phyloP scores from a whole-genome alignment of 2,797 vertebrate species.

The Notolepis coatsorum region DNA sequence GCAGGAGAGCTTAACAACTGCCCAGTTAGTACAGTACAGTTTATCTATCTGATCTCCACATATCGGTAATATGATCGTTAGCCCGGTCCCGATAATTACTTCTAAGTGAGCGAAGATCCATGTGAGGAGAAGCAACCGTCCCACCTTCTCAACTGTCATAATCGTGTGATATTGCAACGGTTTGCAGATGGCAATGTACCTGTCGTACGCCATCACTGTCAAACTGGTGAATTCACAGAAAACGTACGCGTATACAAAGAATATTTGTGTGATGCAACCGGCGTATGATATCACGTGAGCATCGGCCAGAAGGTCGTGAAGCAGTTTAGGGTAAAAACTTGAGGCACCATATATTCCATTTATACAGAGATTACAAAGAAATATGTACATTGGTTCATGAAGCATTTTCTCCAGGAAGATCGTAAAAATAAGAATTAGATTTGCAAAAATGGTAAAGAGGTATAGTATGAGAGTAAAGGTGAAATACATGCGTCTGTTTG shows the following conservation, averaged over 20 bases:
- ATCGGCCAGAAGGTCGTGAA: slow-evolving; percentile 59
- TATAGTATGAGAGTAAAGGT: slow-evolving; percentile 56
- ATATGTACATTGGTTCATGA: slow-evolving; percentile 71
- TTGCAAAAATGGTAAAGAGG: slow-evolving; percentile 63
- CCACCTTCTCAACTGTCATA: slow-evolving; percentile 54
- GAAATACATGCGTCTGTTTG: slow-evolving; percentile 57
- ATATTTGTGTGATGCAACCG: slow-evolving; percentile 65
- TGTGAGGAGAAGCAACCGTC: slow-evolving; percentile 57
- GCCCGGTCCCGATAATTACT: fast-evolving
- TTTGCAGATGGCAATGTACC: slow-evolving; percentile 72
- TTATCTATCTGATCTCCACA: slow-evolving; percentile 56
- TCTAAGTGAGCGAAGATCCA: slow-evolving; percentile 63
- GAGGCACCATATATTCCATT: slow-evolving; percentile 63
- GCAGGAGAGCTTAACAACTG: slow-evolving; percentile 74
- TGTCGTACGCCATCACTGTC: slow-evolving; percentile 74
- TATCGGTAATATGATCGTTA: slow-evolving; percentile 54
- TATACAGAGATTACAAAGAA: slow-evolving; percentile 68
- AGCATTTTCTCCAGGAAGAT: slow-evolving; percentile 52
- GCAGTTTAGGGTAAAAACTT: slow-evolving; percentile 69
- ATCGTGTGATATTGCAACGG: slow-evolving; percentile 67
- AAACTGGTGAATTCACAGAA: slow-evolving; percentile 65
- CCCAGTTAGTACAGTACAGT: slow-evolving; percentile 76
- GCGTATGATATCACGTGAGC: slow-evolving; percentile 45
- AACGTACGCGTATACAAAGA: slow-evolving; percentile 42
- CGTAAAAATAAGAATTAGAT: slow-evolving; percentile 59